A percentile compares a stretch with the other conserved stretches of the same genome.
Evolutionary conservation across 1,140 invertebrate genomes (phyloP).

Genomic region (Panulirus ornatus): DNA sequence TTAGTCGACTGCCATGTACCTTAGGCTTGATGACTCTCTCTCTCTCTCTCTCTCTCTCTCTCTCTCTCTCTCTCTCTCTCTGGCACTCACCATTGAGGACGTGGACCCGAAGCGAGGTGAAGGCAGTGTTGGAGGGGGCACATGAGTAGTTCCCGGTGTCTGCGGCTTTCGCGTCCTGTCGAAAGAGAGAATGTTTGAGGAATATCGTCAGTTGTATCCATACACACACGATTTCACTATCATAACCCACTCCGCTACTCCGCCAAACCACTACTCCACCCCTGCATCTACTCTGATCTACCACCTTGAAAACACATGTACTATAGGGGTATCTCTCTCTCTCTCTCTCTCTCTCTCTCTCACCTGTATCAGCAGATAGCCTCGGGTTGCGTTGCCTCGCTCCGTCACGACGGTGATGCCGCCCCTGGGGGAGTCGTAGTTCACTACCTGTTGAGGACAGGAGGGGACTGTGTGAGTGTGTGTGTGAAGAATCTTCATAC

Average conservation of each 20-base stretch:
- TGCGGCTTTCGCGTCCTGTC: slow-evolving; percentile 87
- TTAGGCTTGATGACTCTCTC: no score
- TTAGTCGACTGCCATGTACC: no score
- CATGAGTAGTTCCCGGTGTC: slow-evolving; percentile 94
- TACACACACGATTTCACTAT: no score
- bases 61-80: not conserved
- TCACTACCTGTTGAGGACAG: slow-evolving; percentile 75
- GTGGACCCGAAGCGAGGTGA: slow-evolving; percentile 92
- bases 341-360: not conserved
- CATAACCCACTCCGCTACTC: no score
- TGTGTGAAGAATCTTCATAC: no score
- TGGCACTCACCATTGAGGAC: slow-evolving; percentile 89
- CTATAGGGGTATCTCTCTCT: not conserved
- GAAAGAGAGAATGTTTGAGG: no score
- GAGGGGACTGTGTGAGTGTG: no score
- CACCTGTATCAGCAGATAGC: slow-evolving; percentile 86
- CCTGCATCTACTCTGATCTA: no score
- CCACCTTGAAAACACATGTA: no score
- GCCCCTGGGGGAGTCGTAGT: slow-evolving; percentile 78
- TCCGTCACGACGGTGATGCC: slow-evolving; percentile 93
- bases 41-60: not conserved
- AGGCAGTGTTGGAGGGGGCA: slow-evolving; percentile 91
- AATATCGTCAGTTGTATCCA: no score
- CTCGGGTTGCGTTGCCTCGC: slow-evolving; percentile 91
- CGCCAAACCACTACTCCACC: no score